Evolutionary conservation across 2,888 invertebrate genomes (phyloP).

Genomic region (Pharmacophagus antenor): DNA sequence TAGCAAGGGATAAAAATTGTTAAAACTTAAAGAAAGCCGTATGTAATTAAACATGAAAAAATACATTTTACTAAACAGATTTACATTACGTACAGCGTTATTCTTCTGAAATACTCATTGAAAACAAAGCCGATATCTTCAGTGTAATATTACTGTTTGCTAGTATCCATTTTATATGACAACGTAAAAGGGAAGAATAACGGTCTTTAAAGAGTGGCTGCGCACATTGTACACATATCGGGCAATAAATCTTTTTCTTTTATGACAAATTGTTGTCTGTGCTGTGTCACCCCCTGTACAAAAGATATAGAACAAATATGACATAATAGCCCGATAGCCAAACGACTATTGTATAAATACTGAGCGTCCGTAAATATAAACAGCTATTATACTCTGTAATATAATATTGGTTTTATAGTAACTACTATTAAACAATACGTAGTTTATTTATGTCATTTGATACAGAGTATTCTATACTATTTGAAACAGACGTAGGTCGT

Average conservation of each 20-base stretch:
- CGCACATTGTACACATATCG: slow-evolving; percentile 59
- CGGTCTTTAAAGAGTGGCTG: slow-evolving; percentile 69
- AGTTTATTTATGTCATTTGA: slow-evolving; percentile 60
- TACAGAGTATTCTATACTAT: slow-evolving; percentile 5
- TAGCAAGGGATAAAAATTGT: too few species aligned
- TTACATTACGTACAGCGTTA: slow-evolving; percentile 30
- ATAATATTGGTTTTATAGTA: slow-evolving; percentile 57
- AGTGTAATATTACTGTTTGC: slow-evolving; percentile 68
- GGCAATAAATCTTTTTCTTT: slow-evolving; percentile 79
- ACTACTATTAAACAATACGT: slow-evolving; percentile 63
- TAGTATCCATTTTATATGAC: slow-evolving; percentile 72
- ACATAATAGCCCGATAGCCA: slow-evolving; percentile 71
- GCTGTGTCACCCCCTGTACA: slow-evolving; percentile 61
- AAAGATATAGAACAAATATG: slow-evolving; percentile 75
- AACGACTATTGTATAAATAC: slow-evolving; percentile 57
- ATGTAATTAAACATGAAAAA: not conserved
- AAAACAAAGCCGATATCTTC: slow-evolving; percentile 64
- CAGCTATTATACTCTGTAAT: slow-evolving; percentile 57
- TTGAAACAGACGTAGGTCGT: not conserved
- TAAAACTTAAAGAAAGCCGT: too few species aligned
- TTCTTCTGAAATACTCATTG: slow-evolving; percentile 33
- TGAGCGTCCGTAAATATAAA: slow-evolving; percentile 68
- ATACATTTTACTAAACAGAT: not conserved
- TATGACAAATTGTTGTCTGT: slow-evolving; percentile 78
- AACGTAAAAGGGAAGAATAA: slow-evolving; percentile 75